These are phyloP conservation scores for Telenomus remus DNA, from an alignment of 1,140 invertebrate genomes.

Conservation along the genomic window DNA sequence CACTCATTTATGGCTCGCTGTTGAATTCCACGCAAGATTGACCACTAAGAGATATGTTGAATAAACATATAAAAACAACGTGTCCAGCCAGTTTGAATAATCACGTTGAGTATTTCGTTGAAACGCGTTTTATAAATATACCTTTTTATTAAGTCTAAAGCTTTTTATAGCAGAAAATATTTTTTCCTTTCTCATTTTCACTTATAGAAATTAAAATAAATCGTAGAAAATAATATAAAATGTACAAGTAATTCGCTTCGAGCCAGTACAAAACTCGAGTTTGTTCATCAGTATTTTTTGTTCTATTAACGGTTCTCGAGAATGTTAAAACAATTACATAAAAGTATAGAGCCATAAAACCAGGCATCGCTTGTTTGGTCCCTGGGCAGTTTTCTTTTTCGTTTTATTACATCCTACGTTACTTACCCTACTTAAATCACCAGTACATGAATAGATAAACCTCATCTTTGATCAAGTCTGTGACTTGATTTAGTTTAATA, in stretches of 20 bases:
- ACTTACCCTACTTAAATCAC: slow-evolving; percentile 56
- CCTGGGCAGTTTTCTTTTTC: slow-evolving; percentile 62
- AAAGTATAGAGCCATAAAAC: slow-evolving; percentile 72
- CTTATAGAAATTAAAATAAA: slow-evolving; percentile 71
- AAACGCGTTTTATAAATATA: slow-evolving; percentile 56
- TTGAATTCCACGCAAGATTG: neutral
- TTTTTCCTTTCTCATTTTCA: slow-evolving; percentile 2
- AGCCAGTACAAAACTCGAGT: neutral
- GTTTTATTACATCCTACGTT: slow-evolving; percentile 53
- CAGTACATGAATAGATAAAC: slow-evolving; percentile 51
- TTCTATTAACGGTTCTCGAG: slow-evolving; percentile 19
- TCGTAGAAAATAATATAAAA: slow-evolving; percentile 70
- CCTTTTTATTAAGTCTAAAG: slow-evolving; percentile 30
- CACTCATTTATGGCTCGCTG: slow-evolving; percentile 29
- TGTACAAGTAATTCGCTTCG: slow-evolving; percentile 58
- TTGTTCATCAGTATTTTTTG: neutral
- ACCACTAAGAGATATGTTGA: too few species aligned
- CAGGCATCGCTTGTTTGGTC: slow-evolving; percentile 70
- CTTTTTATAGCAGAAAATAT: too few species aligned
- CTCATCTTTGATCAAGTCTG: slow-evolving; percentile 18
- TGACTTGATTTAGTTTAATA: slow-evolving; percentile 8
- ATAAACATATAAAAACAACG: slow-evolving; percentile 55
- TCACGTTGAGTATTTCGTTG: slow-evolving; percentile 49
- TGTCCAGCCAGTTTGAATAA: slow-evolving; percentile 59
- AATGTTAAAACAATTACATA: slow-evolving; percentile 64